These are phyloP conservation scores for Apodemus sylvaticus DNA, from an alignment of 2,113 vertebrate species.

Conservation along the genomic window DNA sequence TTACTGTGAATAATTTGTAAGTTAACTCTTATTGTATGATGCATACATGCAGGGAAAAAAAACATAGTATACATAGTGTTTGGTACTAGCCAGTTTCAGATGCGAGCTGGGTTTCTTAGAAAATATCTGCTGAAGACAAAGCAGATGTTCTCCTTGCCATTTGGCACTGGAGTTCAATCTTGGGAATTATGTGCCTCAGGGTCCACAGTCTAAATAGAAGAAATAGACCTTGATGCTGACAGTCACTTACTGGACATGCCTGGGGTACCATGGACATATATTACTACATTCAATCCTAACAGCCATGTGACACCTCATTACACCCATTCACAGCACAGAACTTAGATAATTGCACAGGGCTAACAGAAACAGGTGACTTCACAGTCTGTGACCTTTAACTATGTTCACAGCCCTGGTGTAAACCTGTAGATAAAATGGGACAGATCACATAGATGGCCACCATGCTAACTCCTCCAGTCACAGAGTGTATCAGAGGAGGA, in stretches of 20 bases:
- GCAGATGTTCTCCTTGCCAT: neutral
- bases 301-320: fast-evolving
- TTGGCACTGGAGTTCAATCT: neutral
- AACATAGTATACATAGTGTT: neutral
- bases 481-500: fast-evolving
- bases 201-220: neutral
- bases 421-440: fast-evolving
- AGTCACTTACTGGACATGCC: neutral
- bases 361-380: too few species aligned
- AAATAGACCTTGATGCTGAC: neutral
- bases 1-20: neutral
- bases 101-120: neutral
- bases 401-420: neutral
- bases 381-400: neutral
- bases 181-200: neutral
- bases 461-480: neutral
- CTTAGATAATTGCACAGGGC: fast-evolving
- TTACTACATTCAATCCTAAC: neutral
- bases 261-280: neutral
- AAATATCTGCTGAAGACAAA: neutral
- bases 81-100: neutral
- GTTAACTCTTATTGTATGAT: neutral
- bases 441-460: neutral
- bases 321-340: neutral
- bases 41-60: neutral